Evolutionary conservation across 2,888 invertebrate genomes (phyloP).

Genomic region (Idaea biselata): DNA sequence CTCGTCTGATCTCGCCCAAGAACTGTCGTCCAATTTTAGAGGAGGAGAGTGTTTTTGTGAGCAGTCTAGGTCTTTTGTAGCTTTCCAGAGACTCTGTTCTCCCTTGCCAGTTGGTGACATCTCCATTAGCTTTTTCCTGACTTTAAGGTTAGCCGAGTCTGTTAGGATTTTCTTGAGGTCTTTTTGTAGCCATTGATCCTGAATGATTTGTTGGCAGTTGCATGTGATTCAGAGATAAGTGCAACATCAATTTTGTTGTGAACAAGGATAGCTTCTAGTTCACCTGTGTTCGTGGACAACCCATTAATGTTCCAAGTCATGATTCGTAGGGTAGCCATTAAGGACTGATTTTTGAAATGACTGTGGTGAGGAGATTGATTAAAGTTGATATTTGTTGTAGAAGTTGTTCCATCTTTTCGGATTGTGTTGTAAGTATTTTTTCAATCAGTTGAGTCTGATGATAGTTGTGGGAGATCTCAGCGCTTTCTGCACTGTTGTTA

Average conservation of each 20-base stretch:
- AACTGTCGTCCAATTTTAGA: neutral
- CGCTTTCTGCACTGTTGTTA: too few relatives aligned
- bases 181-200: neutral
- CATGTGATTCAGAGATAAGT: neutral
- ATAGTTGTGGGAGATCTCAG: too few relatives aligned
- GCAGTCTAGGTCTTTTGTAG: constrained; percentile 11
- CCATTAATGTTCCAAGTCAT: constrained; percentile 1
- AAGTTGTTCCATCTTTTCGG: neutral
- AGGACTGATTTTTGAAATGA: neutral
- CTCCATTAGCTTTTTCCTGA: constrained; percentile 3
- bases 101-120: neutral
- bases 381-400: neutral
- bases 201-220: neutral
- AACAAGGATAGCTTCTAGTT: neutral
- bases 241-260: neutral
- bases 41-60: constrained; percentile 8
- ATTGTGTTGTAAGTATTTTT: neutral
- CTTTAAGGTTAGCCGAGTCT: neutral
- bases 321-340: neutral
- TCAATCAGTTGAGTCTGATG: too few relatives aligned
- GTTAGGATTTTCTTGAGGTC: neutral
- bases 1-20: constrained; percentile 2
- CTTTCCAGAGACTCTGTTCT: constrained; percentile 14
- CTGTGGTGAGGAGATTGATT: neutral
- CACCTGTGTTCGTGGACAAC: neutral